Conservation (phyloP, 2,888 invertebrate species). For the Heliconius erato region DNA sequence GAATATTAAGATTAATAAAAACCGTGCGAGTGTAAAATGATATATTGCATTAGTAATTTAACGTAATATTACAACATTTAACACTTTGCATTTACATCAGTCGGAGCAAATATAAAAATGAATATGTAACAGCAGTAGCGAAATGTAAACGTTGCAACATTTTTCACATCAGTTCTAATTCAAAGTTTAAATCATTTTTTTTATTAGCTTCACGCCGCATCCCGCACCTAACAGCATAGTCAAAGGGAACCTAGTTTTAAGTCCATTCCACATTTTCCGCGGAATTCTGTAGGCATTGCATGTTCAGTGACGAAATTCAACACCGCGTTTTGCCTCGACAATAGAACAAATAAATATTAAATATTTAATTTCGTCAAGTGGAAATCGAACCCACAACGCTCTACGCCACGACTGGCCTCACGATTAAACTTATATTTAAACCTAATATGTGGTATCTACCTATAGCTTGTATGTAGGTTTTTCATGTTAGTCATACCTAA, state of each 20-base stretch:
- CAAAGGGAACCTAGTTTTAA: too few species aligned
- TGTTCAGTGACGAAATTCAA: too few species aligned
- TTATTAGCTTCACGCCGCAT: too few species aligned
- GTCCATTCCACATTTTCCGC: too few species aligned
- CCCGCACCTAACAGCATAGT: too few species aligned
- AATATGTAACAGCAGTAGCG: conserved; percentile 25
- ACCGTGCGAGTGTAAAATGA: background rate
- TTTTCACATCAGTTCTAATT: conserved; percentile 1
- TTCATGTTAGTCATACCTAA: too few species aligned
- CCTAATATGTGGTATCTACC: background rate
- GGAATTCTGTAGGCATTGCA: too few species aligned
- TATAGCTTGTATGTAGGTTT: background rate
- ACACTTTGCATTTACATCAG: conserved; percentile 26
- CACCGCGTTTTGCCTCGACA: too few species aligned
- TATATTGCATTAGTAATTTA: conserved; percentile 10
- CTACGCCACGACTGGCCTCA: too few species aligned
- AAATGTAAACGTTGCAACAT: background rate
- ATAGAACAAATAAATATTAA: too few species aligned
- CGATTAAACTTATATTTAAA: background rate
- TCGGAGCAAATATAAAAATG: conserved; percentile 14
- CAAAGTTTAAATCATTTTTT: background rate
- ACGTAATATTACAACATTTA: conserved; percentile 35
- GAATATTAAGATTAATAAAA: background rate
- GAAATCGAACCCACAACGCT: too few species aligned
- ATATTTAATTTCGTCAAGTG: too few species aligned